Percentiles rank a stretch among this genome's conserved stretches.
Evolutionary conservation across 2,888 invertebrate genomes (phyloP).

Genomic region (Celastrina argiolus): DNA sequence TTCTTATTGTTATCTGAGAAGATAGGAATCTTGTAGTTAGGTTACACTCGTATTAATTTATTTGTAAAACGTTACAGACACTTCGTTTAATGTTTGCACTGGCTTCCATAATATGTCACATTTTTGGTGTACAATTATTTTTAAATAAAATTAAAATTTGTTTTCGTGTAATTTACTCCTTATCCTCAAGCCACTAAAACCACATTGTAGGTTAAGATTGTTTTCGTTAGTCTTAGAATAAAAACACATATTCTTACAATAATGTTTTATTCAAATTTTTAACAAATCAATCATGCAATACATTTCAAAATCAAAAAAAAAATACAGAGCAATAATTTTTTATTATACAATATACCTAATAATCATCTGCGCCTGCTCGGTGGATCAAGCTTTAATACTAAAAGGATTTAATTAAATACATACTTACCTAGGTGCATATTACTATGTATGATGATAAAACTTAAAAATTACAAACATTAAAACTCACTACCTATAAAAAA

Average conservation of each 20-base stretch:
- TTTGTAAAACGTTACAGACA: background rate
- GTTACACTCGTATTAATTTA: background rate
- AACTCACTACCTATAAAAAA: background rate
- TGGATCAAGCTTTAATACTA: background rate
- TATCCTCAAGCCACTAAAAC: too few relatives aligned
- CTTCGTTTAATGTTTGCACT: background rate
- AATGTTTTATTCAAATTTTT: too few relatives aligned
- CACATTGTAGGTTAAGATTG: too few relatives aligned
- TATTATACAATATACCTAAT: background rate
- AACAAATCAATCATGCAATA: conserved; percentile 4
- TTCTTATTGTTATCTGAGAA: conserved; percentile 16
- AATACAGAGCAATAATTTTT: background rate
- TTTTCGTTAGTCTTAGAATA: too few relatives aligned
- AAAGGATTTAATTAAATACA: background rate
- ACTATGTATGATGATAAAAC: background rate
- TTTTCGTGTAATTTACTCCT: too few relatives aligned
- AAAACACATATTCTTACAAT: too few relatives aligned
- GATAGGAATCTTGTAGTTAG: background rate
- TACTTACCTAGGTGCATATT: background rate
- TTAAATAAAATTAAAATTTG: too few relatives aligned
- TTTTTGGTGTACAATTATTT: background rate
- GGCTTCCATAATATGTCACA: background rate
- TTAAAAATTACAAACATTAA: background rate
- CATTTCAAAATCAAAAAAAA: too few relatives aligned
- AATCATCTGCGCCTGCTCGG: background rate